Evolutionary conservation across 2,888 invertebrate genomes (phyloP).

Genomic region (Iphiclides podalirius): DNA sequence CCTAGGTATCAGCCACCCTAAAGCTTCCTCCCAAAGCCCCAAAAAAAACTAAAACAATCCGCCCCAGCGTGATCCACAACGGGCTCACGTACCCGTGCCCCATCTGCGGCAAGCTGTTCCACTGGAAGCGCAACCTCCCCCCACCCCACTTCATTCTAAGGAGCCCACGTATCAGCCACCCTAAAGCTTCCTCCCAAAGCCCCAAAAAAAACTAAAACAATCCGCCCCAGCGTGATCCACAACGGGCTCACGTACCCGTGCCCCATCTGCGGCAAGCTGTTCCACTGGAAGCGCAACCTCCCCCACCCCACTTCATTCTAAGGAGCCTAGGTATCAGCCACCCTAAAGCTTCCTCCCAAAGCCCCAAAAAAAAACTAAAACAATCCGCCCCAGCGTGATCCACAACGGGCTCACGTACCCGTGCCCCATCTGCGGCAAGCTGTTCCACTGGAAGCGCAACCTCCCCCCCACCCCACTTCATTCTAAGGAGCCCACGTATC

Average conservation of each 20-base stretch:
- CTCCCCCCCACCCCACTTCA: too few relatives aligned
- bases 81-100: slow-evolving; percentile 64
- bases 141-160: too few relatives aligned
- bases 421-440: slow-evolving; percentile 65
- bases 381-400: slow-evolving; percentile 67
- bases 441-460: slow-evolving; percentile 72
- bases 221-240: slow-evolving; percentile 70
- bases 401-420: slow-evolving; percentile 65
- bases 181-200: too few relatives aligned
- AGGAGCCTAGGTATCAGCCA: too few relatives aligned
- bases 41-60: too few relatives aligned
- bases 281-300: slow-evolving; percentile 71
- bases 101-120: slow-evolving; percentile 66
- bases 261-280: slow-evolving; percentile 64
- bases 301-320: slow-evolving; percentile 62
- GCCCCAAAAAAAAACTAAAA: too few relatives aligned
- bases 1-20: too few relatives aligned
- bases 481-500: too few relatives aligned
- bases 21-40: too few relatives aligned
- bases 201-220: too few relatives aligned
- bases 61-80: slow-evolving; percentile 68
- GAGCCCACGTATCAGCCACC: too few relatives aligned
- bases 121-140: slow-evolving; percentile 69
- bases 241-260: slow-evolving; percentile 64
- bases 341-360: too few relatives aligned